A percentile compares a stretch with the other conserved stretches of the same genome.
phyloP scores from a whole-genome alignment of 2,113 vertebrate species.

The Dissostichus mawsoni region DNA sequence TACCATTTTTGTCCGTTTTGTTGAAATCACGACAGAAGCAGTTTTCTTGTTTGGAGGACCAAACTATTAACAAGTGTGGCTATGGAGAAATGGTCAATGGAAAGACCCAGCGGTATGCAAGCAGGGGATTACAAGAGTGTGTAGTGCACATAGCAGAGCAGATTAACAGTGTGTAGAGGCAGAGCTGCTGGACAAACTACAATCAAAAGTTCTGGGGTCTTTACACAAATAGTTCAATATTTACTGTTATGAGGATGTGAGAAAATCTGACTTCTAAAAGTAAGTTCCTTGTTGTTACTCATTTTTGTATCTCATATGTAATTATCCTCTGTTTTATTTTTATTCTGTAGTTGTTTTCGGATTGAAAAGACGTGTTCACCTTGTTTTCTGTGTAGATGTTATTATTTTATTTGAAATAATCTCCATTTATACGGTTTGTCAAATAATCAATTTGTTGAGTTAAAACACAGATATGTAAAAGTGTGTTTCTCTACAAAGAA shows the following conservation, averaged over 20 bases:
- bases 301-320: not conserved
- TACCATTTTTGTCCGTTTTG: constrained; percentile 41
- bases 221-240: constrained; percentile 17
- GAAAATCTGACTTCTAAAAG: constrained; percentile 44
- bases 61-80: constrained; percentile 49
- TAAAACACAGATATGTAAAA: too few relatives aligned
- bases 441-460: too few relatives aligned
- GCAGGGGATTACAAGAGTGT: constrained; percentile 76
- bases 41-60: constrained; percentile 33
- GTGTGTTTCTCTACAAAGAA: too few relatives aligned
- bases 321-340: not conserved
- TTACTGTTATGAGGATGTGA: constrained; percentile 34
- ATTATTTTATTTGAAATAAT: not conserved
- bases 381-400: not conserved
- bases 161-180: constrained; percentile 80
- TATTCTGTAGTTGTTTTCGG: not conserved
- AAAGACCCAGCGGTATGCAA: constrained; percentile 78
- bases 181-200: constrained; percentile 61
- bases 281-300: constrained; percentile 57
- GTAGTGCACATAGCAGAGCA: constrained; percentile 75
- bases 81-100: constrained; percentile 67
- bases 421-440: too few relatives aligned
- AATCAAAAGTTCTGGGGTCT: constrained; percentile 27
- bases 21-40: constrained; percentile 18
- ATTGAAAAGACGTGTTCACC: not conserved